Base-by-base conservation (phyloP, 2,797 vertebrate genomes). In the Neosalanx taihuensis region DNA sequence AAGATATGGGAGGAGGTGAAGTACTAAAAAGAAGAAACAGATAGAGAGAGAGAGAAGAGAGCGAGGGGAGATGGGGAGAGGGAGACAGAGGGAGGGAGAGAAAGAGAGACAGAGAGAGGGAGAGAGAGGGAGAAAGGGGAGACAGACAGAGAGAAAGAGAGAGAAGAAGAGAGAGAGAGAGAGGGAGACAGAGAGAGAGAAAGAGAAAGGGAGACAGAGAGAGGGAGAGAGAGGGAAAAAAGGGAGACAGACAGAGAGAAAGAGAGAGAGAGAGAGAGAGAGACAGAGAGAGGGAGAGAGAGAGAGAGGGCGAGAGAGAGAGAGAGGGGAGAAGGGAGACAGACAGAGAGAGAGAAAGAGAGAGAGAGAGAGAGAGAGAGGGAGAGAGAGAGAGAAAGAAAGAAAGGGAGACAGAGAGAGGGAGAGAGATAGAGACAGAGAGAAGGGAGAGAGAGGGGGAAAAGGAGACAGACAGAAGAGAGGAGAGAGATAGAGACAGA, bases 61-160 rank as follows among this genome's bases (percentile, higher is more conserved):
- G n/a, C n/a, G n/a, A n/a, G n/a, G n/a, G n/a, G n/a, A n/a, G n/a
- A n/a, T n/a, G n/a, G n/a, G n/a, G 18, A 37, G 41, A 67, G n/a
- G 18, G 20, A 53, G 46, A 53, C 4, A 51, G 6, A 67, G 13
- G 18, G 20, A 75, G 64, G 62, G 72, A 64, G 29, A 67, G 66
- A 6, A 58, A 46, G 10, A 58, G 26, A 31, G 12, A 29, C n/a
- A 37, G 60, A 41, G 10, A 53, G 37, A 18, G 3, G 64, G 10
- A 77, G 0, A 64, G 29, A 33, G 69, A 59, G 23, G 58, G 31
- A 60, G 20, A 67, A 79, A n/a, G n/a, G n/a, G n/a, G n/a, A n/a
- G n/a, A n/a, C n/a, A n/a, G n/a, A n/a, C n/a, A n/a, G n/a, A n/a
- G 12, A 37, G 49, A 20, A 17, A 15, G 64, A 30, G 35, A 62